Evolutionary conservation across 2,888 invertebrate genomes (phyloP).

Genomic region (Cheilosia grossa): DNA sequence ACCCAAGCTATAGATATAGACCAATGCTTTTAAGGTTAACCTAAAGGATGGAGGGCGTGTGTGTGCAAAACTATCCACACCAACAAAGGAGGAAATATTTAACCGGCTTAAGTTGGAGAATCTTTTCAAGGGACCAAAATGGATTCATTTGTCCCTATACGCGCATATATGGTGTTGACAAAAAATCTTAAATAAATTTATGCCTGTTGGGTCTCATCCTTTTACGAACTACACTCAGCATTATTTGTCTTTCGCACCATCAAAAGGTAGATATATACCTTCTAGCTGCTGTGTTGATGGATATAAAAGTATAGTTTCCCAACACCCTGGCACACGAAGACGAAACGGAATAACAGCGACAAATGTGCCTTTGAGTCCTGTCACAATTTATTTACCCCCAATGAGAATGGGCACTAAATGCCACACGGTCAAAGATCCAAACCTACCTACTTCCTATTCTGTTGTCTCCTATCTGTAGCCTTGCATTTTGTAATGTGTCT

Average conservation of each 20-base stretch:
- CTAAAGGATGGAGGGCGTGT: background rate
- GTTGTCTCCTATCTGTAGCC: slow-evolving; percentile 1
- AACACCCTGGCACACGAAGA: slow-evolving; percentile 13
- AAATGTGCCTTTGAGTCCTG: slow-evolving; percentile 56
- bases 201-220: slow-evolving; percentile 6
- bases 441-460: slow-evolving; percentile 1
- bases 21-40: slow-evolving; percentile 61
- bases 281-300: slow-evolving; percentile 43
- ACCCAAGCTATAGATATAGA: slow-evolving; percentile 46
- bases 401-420: slow-evolving; percentile 34
- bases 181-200: slow-evolving; percentile 42
- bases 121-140: slow-evolving; percentile 38
- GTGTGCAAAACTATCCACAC: slow-evolving; percentile 23
- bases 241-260: slow-evolving; percentile 12
- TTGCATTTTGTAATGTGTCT: slow-evolving; percentile 55
- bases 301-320: slow-evolving; percentile 60
- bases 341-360: slow-evolving; percentile 23
- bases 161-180: slow-evolving; percentile 30
- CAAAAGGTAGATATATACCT: slow-evolving; percentile 20
- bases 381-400: slow-evolving; percentile 50
- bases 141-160: slow-evolving; percentile 42
- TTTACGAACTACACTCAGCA: slow-evolving; percentile 1
- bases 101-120: slow-evolving; percentile 38
- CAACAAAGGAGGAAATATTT: slow-evolving; percentile 26
- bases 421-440: slow-evolving; percentile 38